Base-by-base conservation (phyloP, 2,113 vertebrate species). In the Sula dactylatra region DNA sequence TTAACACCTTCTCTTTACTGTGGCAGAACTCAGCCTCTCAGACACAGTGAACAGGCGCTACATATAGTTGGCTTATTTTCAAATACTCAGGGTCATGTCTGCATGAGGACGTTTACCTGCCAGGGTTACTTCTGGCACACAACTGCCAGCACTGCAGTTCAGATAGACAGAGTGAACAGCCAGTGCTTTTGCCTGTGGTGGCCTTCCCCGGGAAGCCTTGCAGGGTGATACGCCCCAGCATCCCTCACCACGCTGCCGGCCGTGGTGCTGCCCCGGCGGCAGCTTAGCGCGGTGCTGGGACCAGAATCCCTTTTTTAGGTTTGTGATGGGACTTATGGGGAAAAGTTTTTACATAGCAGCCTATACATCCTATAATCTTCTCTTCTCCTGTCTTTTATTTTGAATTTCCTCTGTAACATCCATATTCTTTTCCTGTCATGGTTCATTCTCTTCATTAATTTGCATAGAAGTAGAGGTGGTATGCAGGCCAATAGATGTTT, bases 201-300 rank as follows among this genome's bases (percentile, higher is more conserved):
- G 55, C 55, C 29, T 40, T 69, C 55, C 29, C 42, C 0, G 0
- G 62, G 47, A 47, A 49, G 32, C 10, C 32, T 74, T 3, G 6
- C 31, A 20, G 69, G 40, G 8, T 7, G 44, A 73, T 4, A 13
- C 1, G 11, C 9, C 11, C 21, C 25, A 16, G 19, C 0, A 0
- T 25, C 65, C 59, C 45, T 52, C 49, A 15, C 24, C 13, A 0
- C 13, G 9, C 2, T 27, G 58, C 32, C 31, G 55, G 52, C 42
- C 29, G 16, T 34, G 38, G 29, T 26, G 40, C 52, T 70, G n/a
- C 29, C 32, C 45, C 1, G 1, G 34, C 10, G 22, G 3, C 45
- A 54, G 17, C 36, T 55, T 20, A 17, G 64, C 3, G 0, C 16
- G 11, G 26, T 31, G 13, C 79, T 88, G 42, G 3, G 31, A 65